Base-by-base conservation (phyloP, 2,113 vertebrate genomes). In the Nothobranchius kuhntae region DNA sequence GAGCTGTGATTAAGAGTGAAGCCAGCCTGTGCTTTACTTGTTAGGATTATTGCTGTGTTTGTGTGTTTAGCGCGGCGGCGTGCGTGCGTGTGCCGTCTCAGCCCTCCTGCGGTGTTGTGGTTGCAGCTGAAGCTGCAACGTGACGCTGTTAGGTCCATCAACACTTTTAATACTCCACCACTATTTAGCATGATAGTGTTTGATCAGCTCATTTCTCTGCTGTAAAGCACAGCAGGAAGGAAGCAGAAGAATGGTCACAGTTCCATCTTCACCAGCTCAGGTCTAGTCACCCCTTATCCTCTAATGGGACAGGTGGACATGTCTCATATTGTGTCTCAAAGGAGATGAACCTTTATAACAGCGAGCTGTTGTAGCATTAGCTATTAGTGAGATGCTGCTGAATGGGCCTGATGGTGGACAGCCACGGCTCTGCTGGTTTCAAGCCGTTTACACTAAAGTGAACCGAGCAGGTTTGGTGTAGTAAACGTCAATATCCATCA, bases 1-100 rank as follows among this genome's bases (percentile, higher is more conserved):
- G 13, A 53, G 63, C 56, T 60, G 52, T 65, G 57, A 65, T 73
- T 65, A 57, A 59, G 54, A 58, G 69, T 15, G 40, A 11, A 53
- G 47, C 47, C 54, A 51, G 44, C n/a, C 54, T 11, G 45, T 24
- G 24, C 26, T 47, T 38, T 24, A 14, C 40, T 61, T 53, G 36
- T 36, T 46, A 45, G 38, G 36, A 46, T 68, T 53, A 57, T 47
- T 56, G 38, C 52, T n/a, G 38, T n/a, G 15, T 9, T 36, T 71
- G 55, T 72, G 38, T 62, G 61, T 51, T 50, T 52, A 21, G n/a
- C 35, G n/a, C 9, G 13, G 26, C 7, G 24, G 21, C 5, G 3
- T 30, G 30, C 26, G 4, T 30, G 26, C 30, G 30, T 26, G 21
- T 47, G 42, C 15, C 5, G 44, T 35, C 21, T 30, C 36, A 40